Evolutionary conservation across 2,113 vertebrate species (phyloP), one percentile per base, ranked within the genome.

Genomic region (Python bivittatus): DNA sequence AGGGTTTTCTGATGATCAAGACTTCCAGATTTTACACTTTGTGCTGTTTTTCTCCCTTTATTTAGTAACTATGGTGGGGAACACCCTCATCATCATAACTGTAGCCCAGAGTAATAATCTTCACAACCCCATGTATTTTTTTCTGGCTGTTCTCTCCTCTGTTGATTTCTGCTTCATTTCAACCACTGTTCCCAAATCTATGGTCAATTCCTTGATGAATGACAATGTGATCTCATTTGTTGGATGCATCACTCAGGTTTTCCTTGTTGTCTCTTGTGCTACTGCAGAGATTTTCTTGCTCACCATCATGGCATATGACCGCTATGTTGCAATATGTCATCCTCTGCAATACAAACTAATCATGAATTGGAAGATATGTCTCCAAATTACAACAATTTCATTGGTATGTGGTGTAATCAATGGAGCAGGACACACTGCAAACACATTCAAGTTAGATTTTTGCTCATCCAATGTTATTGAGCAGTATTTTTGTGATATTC

Each of bases 71-170:
- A 44, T 84, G 38, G 27, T 4, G 11, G 90, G 83, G 2, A 91
- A 91, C 13, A 38, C 86, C 48, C 56, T 91, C 83, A 86, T 86
- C 33, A 85, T 91, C 27, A 23, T 42, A 12, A 42, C 38, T 6
- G 44, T 91, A n/a, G 4, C 22, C 9, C 20, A 52, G 8, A 44
- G 86, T 4, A 15, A 20, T 23, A 56, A 42, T 8, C 56, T 91
- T 15, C 90, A 91, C 27, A 85, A 83, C n/a, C 83, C 90, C 57
- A 91, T 91, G 90, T 85, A 91, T 20, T 86, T 91, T 20, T 91
- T 91, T 9, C n/a, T 91, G 27, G 61, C 86, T 42, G 85, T 85
- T 11, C 29, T 91, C 29, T 83, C 90, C 15, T n/a, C 42, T 2
- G 1, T 60, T 27, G 90, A 91, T 5, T 27, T 91, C 33, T 83